Conservation (phyloP, 2,113 vertebrate genomes). For the Scomber scombrus region DNA sequence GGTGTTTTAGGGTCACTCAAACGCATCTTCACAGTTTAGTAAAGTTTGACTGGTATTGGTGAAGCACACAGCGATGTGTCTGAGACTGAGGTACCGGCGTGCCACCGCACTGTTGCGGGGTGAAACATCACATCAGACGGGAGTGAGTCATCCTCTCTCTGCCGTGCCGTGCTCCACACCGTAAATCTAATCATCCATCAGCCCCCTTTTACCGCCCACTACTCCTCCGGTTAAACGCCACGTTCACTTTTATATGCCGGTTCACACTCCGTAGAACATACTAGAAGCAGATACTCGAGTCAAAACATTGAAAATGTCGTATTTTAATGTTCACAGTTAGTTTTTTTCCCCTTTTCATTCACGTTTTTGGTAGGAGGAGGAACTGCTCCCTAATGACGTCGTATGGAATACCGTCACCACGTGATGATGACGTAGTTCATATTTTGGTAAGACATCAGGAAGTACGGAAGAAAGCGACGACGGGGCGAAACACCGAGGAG, state of each 20-base stretch:
- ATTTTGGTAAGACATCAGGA: constrained; percentile 81
- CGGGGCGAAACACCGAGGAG: constrained; percentile 48
- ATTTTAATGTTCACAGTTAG: constrained; percentile 7
- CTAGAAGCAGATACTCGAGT: rapidly evolving
- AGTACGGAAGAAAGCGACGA: constrained; percentile 68
- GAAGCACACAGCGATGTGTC: constrained; percentile 39
- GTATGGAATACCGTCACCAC: constrained; percentile 61
- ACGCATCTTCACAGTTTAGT: constrained; percentile 25
- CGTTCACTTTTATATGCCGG: neutral
- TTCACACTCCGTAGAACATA: no score
- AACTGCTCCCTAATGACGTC: constrained; percentile 61
- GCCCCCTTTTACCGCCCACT: constrained; percentile 65
- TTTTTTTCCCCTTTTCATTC: constrained; percentile 45
- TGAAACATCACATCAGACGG: constrained; percentile 79
- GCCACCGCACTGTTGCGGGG: constrained; percentile 79
- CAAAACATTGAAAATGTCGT: neutral
- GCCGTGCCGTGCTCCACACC: constrained; percentile 68
- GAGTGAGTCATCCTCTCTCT: constrained; percentile 84
- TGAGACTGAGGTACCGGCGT: constrained; percentile 53
- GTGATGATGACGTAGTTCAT: constrained; percentile 77
- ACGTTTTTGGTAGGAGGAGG: constrained; percentile 25
- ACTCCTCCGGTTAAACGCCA: neutral
- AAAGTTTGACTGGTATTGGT: constrained; percentile 58
- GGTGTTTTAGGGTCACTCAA: neutral
- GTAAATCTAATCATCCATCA: constrained; percentile 79